A percentile compares a stretch with the other conserved stretches of the same genome.
Conservation (phyloP, 2,888 invertebrate species). For the Congeria kusceri region DNA sequence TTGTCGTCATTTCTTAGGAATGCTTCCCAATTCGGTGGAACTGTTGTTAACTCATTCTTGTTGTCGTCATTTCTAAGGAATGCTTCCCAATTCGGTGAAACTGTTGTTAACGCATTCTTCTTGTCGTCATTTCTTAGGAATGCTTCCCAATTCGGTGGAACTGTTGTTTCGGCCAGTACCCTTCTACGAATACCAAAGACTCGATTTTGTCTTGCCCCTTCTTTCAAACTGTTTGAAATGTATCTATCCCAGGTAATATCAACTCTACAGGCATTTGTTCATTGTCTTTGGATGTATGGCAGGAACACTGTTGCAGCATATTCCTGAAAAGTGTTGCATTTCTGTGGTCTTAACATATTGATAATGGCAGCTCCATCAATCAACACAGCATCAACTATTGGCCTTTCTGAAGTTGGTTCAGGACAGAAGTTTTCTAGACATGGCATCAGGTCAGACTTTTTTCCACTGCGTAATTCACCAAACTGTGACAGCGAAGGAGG, state of each 20-base stretch:
- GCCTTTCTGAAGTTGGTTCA: not conserved
- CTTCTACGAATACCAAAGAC: slow-evolving; percentile 10
- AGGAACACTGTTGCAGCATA: slow-evolving; percentile 31
- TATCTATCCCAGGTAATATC: slow-evolving; percentile 15
- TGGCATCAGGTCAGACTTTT: slow-evolving; percentile 16
- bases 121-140: slow-evolving; percentile 5
- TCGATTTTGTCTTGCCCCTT: not conserved
- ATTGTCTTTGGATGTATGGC: not conserved
- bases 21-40: slow-evolving; percentile 3
- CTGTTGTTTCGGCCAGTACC: not conserved
- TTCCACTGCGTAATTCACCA: slow-evolving; percentile 15
- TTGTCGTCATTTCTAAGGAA: slow-evolving; percentile 5
- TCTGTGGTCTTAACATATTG: slow-evolving; percentile 34
- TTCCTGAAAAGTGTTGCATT: slow-evolving; percentile 52
- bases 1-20: slow-evolving; percentile 5
- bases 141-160: slow-evolving; percentile 11
- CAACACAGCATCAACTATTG: slow-evolving; percentile 20
- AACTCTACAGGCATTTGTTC: not conserved
- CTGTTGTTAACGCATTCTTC: no score
- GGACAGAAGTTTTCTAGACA: not conserved
- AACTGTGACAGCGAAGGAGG: slow-evolving; percentile 23
- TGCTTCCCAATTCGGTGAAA: slow-evolving; percentile 7
- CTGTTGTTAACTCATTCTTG: slow-evolving; percentile 9
- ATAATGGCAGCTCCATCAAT: slow-evolving; percentile 60
- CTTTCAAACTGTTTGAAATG: slow-evolving; percentile 1